phyloP scores from a whole-genome alignment of 2,113 vertebrate genomes.

The Peromyscus maniculatus region DNA sequence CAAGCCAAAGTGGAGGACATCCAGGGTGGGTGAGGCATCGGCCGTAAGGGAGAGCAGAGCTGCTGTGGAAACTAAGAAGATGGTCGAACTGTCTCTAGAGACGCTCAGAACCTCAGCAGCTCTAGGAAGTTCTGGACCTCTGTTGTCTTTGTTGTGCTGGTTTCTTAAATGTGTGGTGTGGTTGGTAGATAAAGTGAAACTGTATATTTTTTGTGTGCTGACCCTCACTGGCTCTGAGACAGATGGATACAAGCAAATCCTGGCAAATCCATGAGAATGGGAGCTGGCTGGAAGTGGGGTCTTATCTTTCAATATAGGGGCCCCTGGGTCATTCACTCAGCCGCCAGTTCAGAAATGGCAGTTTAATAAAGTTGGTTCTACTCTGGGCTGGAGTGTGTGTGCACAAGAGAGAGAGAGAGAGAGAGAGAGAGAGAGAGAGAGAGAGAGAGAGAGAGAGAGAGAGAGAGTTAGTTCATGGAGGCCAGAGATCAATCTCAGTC shows the following conservation, averaged over 20 bases:
- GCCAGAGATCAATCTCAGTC: background rate
- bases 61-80: background rate
- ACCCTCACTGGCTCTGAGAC: background rate
- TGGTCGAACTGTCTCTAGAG: accelerated
- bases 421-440: too few species aligned
- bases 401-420: background rate
- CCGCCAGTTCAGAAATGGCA: background rate
- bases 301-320: background rate
- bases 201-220: background rate
- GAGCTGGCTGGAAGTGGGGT: background rate
- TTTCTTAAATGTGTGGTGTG: background rate
- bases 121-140: background rate
- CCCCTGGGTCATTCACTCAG: background rate
- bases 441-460: too few species aligned
- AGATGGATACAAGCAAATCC: background rate
- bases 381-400: background rate
- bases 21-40: background rate
- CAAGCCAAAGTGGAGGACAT: background rate
- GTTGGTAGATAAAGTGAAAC: background rate
- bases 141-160: background rate
- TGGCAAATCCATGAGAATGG: background rate
- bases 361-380: background rate
- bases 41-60: background rate
- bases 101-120: background rate
- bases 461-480: background rate